Evolutionary conservation across 2,113 vertebrate genomes (phyloP).

Genomic region (Gallinago media): DNA sequence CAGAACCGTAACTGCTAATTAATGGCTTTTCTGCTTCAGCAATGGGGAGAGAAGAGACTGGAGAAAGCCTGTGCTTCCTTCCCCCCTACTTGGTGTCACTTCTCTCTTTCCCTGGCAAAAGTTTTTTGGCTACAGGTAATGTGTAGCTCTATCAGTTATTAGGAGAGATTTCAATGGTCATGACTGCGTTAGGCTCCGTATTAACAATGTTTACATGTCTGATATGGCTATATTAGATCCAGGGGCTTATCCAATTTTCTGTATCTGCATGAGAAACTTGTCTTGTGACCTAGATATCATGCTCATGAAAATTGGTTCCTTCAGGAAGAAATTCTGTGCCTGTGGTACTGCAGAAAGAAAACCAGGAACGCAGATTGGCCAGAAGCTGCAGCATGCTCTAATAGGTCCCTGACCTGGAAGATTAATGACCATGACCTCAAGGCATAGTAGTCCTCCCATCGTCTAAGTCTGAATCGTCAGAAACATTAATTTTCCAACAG

Average conservation of each 20-base stretch:
- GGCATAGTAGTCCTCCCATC: background rate
- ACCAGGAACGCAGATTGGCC: background rate
- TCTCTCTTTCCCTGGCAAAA: background rate
- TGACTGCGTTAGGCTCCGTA: background rate
- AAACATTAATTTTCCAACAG: background rate
- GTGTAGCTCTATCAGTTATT: background rate
- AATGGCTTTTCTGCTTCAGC: background rate
- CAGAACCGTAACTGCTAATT: background rate
- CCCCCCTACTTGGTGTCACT: background rate
- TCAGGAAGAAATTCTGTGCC: background rate
- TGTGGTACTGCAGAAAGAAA: background rate
- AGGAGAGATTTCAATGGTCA: background rate
- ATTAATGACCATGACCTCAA: background rate
- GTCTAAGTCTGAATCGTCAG: background rate
- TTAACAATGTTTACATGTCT: background rate
- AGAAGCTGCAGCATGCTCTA: background rate
- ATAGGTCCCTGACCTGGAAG: background rate
- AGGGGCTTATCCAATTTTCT: background rate
- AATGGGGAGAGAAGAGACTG: background rate
- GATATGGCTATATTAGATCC: background rate
- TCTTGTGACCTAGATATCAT: background rate
- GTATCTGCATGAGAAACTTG: background rate
- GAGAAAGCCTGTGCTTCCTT: background rate
- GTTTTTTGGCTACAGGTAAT: background rate
- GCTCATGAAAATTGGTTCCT: background rate